Conservation (phyloP, 2,113 vertebrate genomes). For the Ageneiosus marmoratus region DNA sequence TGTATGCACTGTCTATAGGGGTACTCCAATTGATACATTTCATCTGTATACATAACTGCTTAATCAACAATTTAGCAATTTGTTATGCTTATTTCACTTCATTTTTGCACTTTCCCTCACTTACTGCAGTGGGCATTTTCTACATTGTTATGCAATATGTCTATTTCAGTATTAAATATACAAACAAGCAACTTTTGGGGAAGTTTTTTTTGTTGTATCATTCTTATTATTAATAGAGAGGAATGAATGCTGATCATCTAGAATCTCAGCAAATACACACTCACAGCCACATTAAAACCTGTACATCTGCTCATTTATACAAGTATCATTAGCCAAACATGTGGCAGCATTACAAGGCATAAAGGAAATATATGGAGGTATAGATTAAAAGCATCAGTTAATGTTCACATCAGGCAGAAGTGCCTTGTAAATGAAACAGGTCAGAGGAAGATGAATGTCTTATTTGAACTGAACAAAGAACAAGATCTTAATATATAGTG, state of each 20-base stretch:
- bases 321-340: not conserved
- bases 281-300: not conserved
- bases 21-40: no score
- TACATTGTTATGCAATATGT: no score
- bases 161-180: not conserved
- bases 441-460: not conserved
- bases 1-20: not conserved
- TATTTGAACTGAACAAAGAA: not conserved
- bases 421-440: not conserved
- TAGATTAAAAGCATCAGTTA: not conserved
- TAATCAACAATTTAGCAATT: no score
- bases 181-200: not conserved
- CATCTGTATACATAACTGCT: no score
- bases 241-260: not conserved
- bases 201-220: not conserved
- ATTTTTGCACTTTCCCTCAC: no score
- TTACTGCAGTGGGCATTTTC: no score
- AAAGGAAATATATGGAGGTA: not conserved
- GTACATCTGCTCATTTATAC: not conserved
- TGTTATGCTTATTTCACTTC: no score
- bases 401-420: not conserved
- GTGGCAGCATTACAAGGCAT: not conserved
- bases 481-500: not conserved
- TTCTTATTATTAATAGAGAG: not conserved
- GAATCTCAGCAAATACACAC: not conserved